Conservation (phyloP, 1,140 invertebrate genomes). For the Neuroterus valhalla region DNA sequence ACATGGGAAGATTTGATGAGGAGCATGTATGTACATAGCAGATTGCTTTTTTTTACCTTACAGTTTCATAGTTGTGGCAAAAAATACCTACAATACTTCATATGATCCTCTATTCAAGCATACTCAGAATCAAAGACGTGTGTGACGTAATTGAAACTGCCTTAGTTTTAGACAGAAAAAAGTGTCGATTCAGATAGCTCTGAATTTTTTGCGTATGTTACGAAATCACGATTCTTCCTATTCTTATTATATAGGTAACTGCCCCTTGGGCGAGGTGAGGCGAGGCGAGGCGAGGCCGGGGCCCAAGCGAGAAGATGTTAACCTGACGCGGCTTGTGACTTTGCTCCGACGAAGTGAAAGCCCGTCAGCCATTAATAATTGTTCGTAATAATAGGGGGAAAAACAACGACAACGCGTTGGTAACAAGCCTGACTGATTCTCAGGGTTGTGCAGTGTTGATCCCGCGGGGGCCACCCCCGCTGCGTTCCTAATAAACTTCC, state of each 20-base stretch:
- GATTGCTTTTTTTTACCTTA: no score
- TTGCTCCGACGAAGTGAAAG: conserved; percentile 17
- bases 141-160: neutral
- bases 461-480: conserved; percentile 68
- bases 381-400: conserved; percentile 51
- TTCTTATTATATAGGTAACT: neutral
- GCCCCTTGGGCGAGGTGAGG: neutral
- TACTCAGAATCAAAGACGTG: neutral
- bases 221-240: neutral
- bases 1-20: no score
- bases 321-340: neutral
- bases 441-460: conserved; percentile 53
- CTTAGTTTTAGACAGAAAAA: neutral
- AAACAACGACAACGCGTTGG: conserved; percentile 41
- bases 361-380: conserved; percentile 53
- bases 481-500: conserved; percentile 72
- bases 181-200: neutral
- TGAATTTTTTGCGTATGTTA: neutral
- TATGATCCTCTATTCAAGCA: neutral
- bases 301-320: neutral
- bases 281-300: no score
- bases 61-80: no score
- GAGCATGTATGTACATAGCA: no score
- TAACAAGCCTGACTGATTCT: conserved; percentile 58
- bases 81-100: neutral